Conservation (phyloP, 2,888 invertebrate genomes). For the Choristoneura rosaceana region DNA sequence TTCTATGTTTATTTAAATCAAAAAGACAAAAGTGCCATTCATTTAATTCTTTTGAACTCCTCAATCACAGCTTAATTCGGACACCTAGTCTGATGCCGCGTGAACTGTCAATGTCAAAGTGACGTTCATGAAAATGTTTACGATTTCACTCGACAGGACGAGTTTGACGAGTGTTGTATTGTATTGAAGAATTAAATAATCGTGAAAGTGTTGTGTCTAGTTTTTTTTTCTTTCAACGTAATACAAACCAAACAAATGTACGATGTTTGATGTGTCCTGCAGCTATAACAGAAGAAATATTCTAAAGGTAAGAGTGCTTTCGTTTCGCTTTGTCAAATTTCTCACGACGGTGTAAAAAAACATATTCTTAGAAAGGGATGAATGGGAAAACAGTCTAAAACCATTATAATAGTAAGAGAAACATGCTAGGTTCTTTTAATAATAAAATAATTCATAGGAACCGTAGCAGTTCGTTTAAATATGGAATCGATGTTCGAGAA, state of each 20-base stretch:
- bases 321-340: not conserved
- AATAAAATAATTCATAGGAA: not conserved
- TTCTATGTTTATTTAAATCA: too few relatives aligned
- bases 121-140: constrained; percentile 19
- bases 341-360: not conserved
- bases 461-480: not conserved
- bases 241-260: not conserved
- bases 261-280: not conserved
- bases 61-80: not conserved
- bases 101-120: constrained; percentile 16
- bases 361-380: not conserved
- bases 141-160: constrained; percentile 1
- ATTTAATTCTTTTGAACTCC: not conserved
- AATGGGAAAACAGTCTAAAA: not conserved
- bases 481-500: not conserved
- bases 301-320: constrained; percentile 4
- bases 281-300: not conserved
- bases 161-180: not conserved
- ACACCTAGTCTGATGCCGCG: not conserved
- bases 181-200: not conserved
- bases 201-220: not conserved
- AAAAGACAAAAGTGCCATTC: not conserved
- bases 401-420: not conserved
- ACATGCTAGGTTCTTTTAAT: not conserved
- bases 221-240: not conserved